Conservation (phyloP, 2,888 invertebrate species). For the Serripes groenlandicus region DNA sequence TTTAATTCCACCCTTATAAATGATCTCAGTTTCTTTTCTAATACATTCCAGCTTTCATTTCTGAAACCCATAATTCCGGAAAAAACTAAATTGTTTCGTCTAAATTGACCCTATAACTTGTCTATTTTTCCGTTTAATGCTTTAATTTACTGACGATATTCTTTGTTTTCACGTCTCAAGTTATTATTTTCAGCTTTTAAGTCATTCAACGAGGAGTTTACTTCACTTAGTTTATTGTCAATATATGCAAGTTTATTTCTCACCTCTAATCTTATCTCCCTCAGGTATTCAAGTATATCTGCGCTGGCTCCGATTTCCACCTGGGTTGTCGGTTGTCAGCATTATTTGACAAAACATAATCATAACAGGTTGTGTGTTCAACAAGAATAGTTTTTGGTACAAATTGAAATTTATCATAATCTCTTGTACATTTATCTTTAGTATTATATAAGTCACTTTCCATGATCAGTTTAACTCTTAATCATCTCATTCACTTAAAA, state of each 20-base stretch:
- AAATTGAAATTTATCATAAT: too few relatives aligned
- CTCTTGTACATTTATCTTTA: too few relatives aligned
- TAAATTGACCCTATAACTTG: background rate
- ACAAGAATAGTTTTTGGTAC: too few relatives aligned
- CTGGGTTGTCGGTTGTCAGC: background rate
- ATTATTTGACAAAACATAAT: too few relatives aligned
- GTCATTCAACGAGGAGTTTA: background rate
- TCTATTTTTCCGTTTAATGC: background rate
- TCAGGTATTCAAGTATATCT: background rate
- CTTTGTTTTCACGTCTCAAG: background rate
- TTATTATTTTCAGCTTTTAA: background rate
- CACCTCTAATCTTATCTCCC: background rate
- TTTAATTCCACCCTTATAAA: background rate
- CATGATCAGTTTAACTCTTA: too few relatives aligned
- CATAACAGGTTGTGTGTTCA: too few relatives aligned
- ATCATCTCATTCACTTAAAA: too few relatives aligned
- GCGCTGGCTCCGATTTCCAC: background rate
- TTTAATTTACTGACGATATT: background rate
- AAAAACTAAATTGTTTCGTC: background rate
- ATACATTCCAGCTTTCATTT: background rate
- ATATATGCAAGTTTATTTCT: background rate
- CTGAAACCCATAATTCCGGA: background rate
- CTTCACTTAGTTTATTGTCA: background rate
- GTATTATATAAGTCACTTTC: too few relatives aligned
- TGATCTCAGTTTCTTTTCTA: background rate